Base-by-base conservation (phyloP, 37 sponge, comb jelly and placozoan species). In the Eunapius fragilis region DNA sequence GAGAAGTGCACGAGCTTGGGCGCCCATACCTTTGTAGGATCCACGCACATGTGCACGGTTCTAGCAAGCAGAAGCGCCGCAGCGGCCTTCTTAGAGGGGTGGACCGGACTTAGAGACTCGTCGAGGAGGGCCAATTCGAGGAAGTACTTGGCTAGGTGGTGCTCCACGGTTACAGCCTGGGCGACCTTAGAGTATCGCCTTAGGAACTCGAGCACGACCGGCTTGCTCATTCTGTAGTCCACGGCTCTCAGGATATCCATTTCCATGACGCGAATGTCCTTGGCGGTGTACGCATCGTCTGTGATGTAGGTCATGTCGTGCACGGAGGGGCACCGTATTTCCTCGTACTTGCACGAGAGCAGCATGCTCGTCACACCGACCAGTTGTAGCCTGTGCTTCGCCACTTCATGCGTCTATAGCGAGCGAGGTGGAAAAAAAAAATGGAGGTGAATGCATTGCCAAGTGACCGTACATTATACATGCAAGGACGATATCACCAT, bases 71-170 rank as follows among this genome's bases (percentile, higher is more conserved):
- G 58, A 37, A 89, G 80, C 27, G 85, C 84, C 0, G 89, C 77
- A 0, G 90, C 94, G 9, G 96, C 96, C 27, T 49, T 71, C 67
- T 74, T 76, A 9, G 96, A 95, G 6, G 93, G 90, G 24, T 27
- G 73, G 7, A 89, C 9, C 17, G 78, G 71, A 31, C 74, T 67
- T 37, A 27, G 22, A 31, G 27, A 28, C 12, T 71, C 25, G 30
- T 85, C 78, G 14, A 93, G 80, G 31, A 92, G 78, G 13, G 84
- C 69, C 22, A 87, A 73, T 74, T 95, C 96, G 28, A 92, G 71
- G 70, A 95, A 81, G 91, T 92, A 95, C 80, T 92, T 92, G 49
- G 96, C 88, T 58, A 95, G 78, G 80, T 89, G 87, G 91, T 93
- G 96, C 19, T 86, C 78, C 9, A 49, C 35, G 10, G 67, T 75